These are phyloP conservation scores for Pyrocoelia pectoralis DNA, from an alignment of 2,888 invertebrate genomes.

Conservation along the genomic window DNA sequence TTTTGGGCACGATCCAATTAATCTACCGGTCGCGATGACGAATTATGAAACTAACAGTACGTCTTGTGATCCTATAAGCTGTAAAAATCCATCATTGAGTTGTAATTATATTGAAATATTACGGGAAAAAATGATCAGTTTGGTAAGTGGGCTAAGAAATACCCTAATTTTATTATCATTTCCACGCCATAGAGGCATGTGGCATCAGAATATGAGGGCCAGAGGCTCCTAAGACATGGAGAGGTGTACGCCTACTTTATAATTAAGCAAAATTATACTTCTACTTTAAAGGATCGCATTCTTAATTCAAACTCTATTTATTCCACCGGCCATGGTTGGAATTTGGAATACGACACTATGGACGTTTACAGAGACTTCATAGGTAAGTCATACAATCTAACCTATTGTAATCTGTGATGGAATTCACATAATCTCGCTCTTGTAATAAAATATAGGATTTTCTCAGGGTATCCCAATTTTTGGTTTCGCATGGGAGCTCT, in stretches of 20 bases:
- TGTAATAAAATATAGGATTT: too few species aligned
- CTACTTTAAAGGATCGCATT: neutral
- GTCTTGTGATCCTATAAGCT: neutral
- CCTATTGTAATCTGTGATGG: too few species aligned
- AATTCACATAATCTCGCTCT: too few species aligned
- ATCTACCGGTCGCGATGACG: constrained; percentile 79
- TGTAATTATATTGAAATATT: neutral
- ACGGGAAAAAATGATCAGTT: neutral
- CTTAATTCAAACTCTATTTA: neutral
- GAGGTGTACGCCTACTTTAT: neutral
- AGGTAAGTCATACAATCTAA: too few species aligned
- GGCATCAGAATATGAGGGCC: neutral
- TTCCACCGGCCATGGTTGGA: too few species aligned
- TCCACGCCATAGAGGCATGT: neutral
- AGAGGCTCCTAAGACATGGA: too few species aligned
- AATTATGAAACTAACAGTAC: constrained; percentile 74
- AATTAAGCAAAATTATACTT: neutral
- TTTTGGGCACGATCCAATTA: constrained; percentile 85
- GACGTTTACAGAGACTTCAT: neutral
- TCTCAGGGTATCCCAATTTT: too few species aligned
- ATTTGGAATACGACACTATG: neutral
- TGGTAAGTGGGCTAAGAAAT: too few species aligned
- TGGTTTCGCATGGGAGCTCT: too few species aligned
- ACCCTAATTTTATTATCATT: too few species aligned
- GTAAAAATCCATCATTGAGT: neutral